Evolutionary conservation across 2,113 vertebrate genomes (phyloP), one percentile per base, ranked within the genome.

Genomic region (Paramormyrops kingsleyae): DNA sequence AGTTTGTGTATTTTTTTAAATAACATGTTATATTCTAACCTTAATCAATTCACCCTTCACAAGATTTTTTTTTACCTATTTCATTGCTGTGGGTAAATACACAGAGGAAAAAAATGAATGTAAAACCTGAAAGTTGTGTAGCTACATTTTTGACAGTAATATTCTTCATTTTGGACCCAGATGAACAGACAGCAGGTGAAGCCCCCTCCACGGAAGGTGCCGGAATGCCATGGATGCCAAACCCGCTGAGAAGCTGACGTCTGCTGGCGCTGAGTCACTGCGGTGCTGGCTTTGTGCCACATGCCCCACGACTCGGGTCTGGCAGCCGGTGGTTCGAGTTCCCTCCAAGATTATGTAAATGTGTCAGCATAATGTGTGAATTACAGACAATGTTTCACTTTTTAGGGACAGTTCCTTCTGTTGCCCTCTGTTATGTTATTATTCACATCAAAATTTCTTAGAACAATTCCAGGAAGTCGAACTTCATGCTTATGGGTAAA

Each of bases 111-210:
- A 44, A 70, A 88, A 88, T 88, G 21, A 6, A 70, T 74, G 59
- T 12, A 31, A 47, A n/a, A n/a, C 1, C 5, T 87, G 59, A 88
- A 88, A 70, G 24, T 70, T 4, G 42, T 59, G 15, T 66, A 47
- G 62, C 21, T 46, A 21, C 1, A 10, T 56, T 46, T 4, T 66
- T 42, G 7, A 44, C 8, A 8, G 59, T 27, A 46, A 47, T 66
- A 74, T 70, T 47, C 39, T 47, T 66, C 13, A 66, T 47, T 70
- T 5, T n/a, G n/a, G 12, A 27, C 62, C 42, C 59, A 88, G 59
- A 88, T 88, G 59, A 88, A 70, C 66, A 46, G 44, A 49, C 56
- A 88, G 44, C 39, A 88, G 44, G 47, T 74, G 59, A 70, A 62
- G 47, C 13, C 27, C 35, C 31, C 31, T 42, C 56, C 59, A 66